Conservation (phyloP, 2,797 vertebrate genomes). For the Pelochelys cantorii region DNA sequence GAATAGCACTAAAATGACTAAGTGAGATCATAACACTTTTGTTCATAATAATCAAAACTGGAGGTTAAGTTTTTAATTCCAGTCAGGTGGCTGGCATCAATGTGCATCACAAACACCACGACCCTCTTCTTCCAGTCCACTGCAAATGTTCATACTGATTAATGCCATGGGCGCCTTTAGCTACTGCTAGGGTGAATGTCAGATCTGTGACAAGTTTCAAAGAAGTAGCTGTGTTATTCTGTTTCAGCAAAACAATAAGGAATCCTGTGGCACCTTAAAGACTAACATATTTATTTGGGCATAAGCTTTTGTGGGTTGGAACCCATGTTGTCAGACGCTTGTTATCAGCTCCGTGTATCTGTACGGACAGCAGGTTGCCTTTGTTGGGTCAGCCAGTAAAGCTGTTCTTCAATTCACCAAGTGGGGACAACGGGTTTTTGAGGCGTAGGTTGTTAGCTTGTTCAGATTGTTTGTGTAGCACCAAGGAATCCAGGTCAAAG, state of each 20-base stretch:
- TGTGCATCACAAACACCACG: background rate
- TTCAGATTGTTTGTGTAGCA: too few relatives aligned
- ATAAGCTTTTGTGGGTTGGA: too few relatives aligned
- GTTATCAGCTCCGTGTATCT: background rate
- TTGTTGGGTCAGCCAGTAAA: background rate
- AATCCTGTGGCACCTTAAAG: too few relatives aligned
- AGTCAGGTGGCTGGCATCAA: background rate
- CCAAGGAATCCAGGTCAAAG: too few relatives aligned
- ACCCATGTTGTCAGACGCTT: too few relatives aligned
- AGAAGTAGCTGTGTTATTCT: too few relatives aligned
- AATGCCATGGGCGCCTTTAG: background rate
- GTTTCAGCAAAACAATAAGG: too few relatives aligned
- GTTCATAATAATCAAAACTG: background rate
- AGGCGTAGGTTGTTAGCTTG: background rate
- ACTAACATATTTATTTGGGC: too few relatives aligned
- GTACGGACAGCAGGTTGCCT: background rate
- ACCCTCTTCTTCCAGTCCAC: background rate
- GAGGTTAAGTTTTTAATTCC: background rate
- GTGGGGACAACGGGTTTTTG: too few relatives aligned
- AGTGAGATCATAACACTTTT: background rate
- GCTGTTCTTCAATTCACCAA: background rate
- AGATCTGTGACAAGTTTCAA: background rate
- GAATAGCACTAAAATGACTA: background rate
- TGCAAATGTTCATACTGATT: background rate
- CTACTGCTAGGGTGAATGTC: background rate